These are phyloP conservation scores for Papilio protenor DNA, from an alignment of 2,888 invertebrate species.

Conservation along the genomic window DNA sequence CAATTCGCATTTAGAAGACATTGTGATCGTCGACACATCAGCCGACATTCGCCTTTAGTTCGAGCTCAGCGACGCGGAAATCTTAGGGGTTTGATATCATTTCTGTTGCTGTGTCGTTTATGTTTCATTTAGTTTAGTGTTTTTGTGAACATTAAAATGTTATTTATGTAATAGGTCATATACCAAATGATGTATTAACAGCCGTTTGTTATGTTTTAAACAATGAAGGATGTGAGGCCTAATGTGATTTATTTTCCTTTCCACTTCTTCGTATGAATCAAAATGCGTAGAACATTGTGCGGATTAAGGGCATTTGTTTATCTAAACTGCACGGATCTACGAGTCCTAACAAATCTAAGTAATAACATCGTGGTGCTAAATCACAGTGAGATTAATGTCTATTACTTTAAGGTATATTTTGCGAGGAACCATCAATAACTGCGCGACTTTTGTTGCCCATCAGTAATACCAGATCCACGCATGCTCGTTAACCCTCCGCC, in stretches of 20 bases:
- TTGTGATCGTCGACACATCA: constrained; percentile 32
- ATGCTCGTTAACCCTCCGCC: constrained; percentile 38
- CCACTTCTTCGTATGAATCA: background rate
- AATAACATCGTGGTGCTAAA: constrained; percentile 12
- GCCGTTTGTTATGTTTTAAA: background rate
- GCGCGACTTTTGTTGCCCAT: constrained; percentile 34
- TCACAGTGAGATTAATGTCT: constrained; percentile 28
- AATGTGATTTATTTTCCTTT: background rate
- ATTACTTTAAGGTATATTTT: constrained; percentile 26
- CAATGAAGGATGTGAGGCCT: no score
- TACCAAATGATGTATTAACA: background rate
- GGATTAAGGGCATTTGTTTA: background rate
- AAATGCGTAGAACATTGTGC: no score
- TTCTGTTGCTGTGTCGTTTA: background rate
- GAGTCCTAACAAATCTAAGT: background rate
- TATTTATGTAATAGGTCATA: background rate
- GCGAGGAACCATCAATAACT: constrained; percentile 27
- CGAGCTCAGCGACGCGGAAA: constrained; percentile 27
- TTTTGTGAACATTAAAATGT: background rate
- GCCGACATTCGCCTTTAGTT: constrained; percentile 27
- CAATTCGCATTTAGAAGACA: constrained; percentile 37
- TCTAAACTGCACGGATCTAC: background rate
- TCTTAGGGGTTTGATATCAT: constrained; percentile 23
- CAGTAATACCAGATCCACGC: constrained; percentile 10
- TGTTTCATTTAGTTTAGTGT: background rate